Percentiles rank a stretch among this genome's conserved stretches.
phyloP scores from a whole-genome alignment of 2,888 invertebrate genomes.

The Xestobium rufovillosum region DNA sequence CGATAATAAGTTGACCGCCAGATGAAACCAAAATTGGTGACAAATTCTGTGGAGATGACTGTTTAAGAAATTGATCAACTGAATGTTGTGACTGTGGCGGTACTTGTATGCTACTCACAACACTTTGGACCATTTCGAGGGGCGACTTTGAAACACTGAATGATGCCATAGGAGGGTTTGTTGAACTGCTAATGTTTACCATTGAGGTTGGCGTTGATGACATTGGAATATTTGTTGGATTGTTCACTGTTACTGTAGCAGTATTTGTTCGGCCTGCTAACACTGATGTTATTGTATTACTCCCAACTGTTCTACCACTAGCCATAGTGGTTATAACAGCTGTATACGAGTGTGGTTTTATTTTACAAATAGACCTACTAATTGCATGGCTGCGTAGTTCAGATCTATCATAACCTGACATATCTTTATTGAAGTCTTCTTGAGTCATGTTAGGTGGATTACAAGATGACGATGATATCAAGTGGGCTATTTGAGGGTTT shows the following conservation, averaged over 20 bases:
- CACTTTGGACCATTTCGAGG: conserved; percentile 70
- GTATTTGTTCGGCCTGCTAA: conserved; percentile 69
- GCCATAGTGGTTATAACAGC: conserved; percentile 56
- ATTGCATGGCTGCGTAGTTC: too few relatives aligned
- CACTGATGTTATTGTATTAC: conserved; percentile 76
- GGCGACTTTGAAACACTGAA: conserved; percentile 53
- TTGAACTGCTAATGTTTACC: not conserved
- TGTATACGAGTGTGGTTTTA: too few relatives aligned
- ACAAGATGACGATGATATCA: too few relatives aligned
- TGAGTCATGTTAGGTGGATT: too few relatives aligned
- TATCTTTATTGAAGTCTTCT: too few relatives aligned
- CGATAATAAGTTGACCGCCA: conserved; percentile 66
- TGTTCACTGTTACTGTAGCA: conserved; percentile 67
- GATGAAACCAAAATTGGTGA: conserved; percentile 63
- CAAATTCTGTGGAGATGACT: not conserved
- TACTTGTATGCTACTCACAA: conserved; percentile 62
- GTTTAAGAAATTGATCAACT: conserved; percentile 10
- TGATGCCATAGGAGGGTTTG: conserved; percentile 31
- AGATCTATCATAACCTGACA: too few relatives aligned
- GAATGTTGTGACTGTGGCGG: conserved; percentile 43
- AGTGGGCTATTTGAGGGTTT: too few relatives aligned
- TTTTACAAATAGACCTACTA: too few relatives aligned
- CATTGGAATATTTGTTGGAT: conserved; percentile 45
- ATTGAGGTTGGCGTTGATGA: conserved; percentile 31
- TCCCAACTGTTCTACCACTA: conserved; percentile 67